Base-by-base conservation (phyloP, 2,888 invertebrate species). In the Acronicta leporina region DNA sequence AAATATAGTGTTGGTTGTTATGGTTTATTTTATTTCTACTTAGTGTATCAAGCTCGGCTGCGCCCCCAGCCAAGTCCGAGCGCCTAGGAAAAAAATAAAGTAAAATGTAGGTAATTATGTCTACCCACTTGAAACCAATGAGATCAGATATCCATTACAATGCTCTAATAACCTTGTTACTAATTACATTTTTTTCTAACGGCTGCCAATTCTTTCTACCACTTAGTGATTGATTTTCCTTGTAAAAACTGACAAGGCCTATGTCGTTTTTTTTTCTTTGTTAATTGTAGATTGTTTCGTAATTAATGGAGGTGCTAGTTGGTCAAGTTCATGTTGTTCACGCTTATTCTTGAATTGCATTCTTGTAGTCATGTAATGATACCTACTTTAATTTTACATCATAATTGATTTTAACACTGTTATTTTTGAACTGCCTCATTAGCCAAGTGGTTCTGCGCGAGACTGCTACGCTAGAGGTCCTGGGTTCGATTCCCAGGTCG, bases 231-330 rank as follows among this genome's bases (percentile, higher is more conserved):
- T 49, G 33, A 58, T 63, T 70, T 60, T 63, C 63, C 63, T 70
- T 63, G 68, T 61, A 40, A 62, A 61, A 61, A 61, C 56, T 70
- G 73, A 68, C 73, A 66, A 76, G 68, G 76, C 49, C 60, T 63
- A 58, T 48, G 60, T 41, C 45, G 47, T 61, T 64, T 59, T 13
- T 72, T 63, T 71, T 52, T 63, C 55, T 55, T 58, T 67, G 43
- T 52, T 53, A 46, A 38, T 63, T 51, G 54, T 55, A 63, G 40
- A 61, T 68, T 68, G 65, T 68, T 42, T 73, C 50, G 61, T 69
- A 57, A 70, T 63, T 49, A 68, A 46, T 63, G 44, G 35, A 59
- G 60, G 70, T 57, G 61, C 50, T 50, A 57, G 50, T 63, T 61
- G 57, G 73, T 68, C 74, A 73, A 76, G 65, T 71, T 71, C 63